These are phyloP conservation scores for Anas flavirostris DNA, from an alignment of 2,797 vertebrate species.

Conservation along the genomic window DNA sequence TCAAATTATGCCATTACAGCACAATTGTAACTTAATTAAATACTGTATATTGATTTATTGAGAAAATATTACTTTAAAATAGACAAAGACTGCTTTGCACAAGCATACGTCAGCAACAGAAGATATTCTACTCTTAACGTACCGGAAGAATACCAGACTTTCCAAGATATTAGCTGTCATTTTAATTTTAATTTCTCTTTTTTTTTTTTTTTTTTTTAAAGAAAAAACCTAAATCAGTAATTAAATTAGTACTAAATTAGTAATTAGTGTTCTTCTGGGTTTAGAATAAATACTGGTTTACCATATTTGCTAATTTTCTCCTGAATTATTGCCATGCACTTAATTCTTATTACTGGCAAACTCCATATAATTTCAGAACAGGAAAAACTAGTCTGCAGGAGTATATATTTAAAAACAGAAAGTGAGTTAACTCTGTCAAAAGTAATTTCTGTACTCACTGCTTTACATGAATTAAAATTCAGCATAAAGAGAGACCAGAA, in stretches of 20 bases:
- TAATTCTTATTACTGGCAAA: slow-evolving; percentile 35
- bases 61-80: slow-evolving; percentile 36
- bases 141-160: slow-evolving; percentile 42
- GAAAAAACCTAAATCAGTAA: neutral
- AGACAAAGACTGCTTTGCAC: neutral
- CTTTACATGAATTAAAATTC: slow-evolving; percentile 38
- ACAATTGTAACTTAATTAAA: slow-evolving; percentile 20
- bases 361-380: neutral
- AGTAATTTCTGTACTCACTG: neutral
- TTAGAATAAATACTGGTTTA: slow-evolving; percentile 26
- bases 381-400: neutral
- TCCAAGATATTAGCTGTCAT: neutral
- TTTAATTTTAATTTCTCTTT: slow-evolving; percentile 18
- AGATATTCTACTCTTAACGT: neutral
- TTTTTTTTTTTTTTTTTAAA: neutral
- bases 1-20: neutral
- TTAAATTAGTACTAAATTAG: neutral
- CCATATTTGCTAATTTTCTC: slow-evolving; percentile 3
- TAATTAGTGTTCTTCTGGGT: slow-evolving; percentile 4
- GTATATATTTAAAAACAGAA: slow-evolving; percentile 14
- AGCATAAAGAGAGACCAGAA: slow-evolving; percentile 32
- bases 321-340: neutral
- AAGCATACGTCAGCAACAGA: neutral
- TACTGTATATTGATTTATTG: neutral
- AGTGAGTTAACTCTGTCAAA: slow-evolving; percentile 23